These are phyloP conservation scores for Gambusia affinis DNA, from an alignment of 2,113 vertebrate genomes.

Conservation along the genomic window DNA sequence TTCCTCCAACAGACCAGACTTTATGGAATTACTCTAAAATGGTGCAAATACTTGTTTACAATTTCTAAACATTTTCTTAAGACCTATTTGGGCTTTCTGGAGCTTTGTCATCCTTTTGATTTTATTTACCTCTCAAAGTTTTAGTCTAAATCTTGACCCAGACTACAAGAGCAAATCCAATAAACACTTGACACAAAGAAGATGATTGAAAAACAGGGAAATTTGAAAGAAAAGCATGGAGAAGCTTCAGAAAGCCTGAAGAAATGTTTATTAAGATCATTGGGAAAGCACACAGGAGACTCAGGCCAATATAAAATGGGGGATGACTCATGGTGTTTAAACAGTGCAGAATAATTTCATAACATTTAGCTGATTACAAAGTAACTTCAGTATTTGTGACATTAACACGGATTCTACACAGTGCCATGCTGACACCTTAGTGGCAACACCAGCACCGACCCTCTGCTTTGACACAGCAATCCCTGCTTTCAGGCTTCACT, in stretches of 20 bases:
- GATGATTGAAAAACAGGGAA: background rate
- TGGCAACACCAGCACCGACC: slow-evolving; percentile 1
- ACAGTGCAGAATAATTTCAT: background rate
- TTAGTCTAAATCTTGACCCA: background rate
- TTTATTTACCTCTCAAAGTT: background rate
- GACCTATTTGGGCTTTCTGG: background rate
- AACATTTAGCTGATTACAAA: background rate
- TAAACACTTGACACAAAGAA: background rate
- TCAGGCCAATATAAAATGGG: background rate
- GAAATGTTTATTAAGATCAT: background rate
- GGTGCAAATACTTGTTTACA: background rate
- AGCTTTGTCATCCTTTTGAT: background rate
- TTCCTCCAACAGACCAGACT: background rate
- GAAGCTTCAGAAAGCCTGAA: background rate
- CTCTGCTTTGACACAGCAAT: slow-evolving; percentile 5
- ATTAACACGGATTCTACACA: slow-evolving; percentile 2
- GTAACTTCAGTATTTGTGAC: background rate
- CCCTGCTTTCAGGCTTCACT: slow-evolving; percentile 25
- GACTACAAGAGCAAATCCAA: background rate
- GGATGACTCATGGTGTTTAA: background rate
- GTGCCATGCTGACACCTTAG: slow-evolving; percentile 7
- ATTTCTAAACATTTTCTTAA: background rate
- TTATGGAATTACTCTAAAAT: background rate
- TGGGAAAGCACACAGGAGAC: background rate
- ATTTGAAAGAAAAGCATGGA: background rate